A percentile compares a stretch with the other conserved stretches of the same genome.
Conservation (phyloP, 2,113 vertebrate species). For the Ranitomeya imitator region DNA sequence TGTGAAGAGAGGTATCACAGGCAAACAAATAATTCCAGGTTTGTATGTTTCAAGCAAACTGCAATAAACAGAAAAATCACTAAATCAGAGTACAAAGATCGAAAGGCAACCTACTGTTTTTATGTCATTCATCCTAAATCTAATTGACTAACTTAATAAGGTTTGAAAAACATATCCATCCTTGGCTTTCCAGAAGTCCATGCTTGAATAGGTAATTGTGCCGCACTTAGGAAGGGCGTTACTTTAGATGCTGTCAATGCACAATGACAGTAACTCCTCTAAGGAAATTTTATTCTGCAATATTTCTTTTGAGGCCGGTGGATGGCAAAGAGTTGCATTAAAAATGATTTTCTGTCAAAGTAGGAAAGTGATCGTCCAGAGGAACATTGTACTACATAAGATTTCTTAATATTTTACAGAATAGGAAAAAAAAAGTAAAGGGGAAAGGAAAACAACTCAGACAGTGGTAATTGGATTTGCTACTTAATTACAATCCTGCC, state of each 20-base stretch:
- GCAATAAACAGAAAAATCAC: slow-evolving; percentile 3
- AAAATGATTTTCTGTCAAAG: slow-evolving; percentile 77
- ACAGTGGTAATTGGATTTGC: slow-evolving; percentile 53
- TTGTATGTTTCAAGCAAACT: slow-evolving; percentile 6
- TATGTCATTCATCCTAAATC: slow-evolving; percentile 47
- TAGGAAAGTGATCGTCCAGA: slow-evolving; percentile 70
- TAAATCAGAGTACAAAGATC: slow-evolving; percentile 20
- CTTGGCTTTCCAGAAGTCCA: slow-evolving; percentile 61
- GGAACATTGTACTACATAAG: slow-evolving; percentile 65
- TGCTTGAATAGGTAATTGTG: slow-evolving; percentile 64
- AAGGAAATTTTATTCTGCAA: slow-evolving; percentile 63
- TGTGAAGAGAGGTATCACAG: not conserved
- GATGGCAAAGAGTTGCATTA: slow-evolving; percentile 64
- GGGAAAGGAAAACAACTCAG: slow-evolving; percentile 24
- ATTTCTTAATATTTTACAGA: slow-evolving; percentile 63
- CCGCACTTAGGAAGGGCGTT: slow-evolving; percentile 63
- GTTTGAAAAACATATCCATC: slow-evolving; percentile 66
- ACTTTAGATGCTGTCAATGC: slow-evolving; percentile 63
- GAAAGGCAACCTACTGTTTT: slow-evolving; percentile 35
- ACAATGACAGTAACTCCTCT: slow-evolving; percentile 61
- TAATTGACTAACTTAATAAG: slow-evolving; percentile 66
- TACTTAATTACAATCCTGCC: slow-evolving; percentile 35
- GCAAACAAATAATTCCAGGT: not conserved
- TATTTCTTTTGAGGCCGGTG: slow-evolving; percentile 71
- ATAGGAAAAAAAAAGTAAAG: slow-evolving; percentile 16